phyloP scores from a whole-genome alignment of 2,113 vertebrate species.

The Carassius carassius region DNA sequence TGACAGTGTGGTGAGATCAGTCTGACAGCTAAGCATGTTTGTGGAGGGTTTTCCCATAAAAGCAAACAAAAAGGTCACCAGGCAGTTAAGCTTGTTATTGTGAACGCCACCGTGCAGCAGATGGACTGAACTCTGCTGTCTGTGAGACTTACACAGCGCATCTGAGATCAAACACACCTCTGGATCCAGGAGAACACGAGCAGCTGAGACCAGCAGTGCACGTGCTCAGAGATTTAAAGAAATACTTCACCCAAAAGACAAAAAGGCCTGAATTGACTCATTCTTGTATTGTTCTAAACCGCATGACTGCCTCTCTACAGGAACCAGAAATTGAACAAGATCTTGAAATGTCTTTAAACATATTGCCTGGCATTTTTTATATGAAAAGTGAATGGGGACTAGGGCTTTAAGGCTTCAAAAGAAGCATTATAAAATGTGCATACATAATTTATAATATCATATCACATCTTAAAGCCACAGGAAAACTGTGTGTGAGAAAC shows the following conservation, averaged over 20 bases:
- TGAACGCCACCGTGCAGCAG: conserved; percentile 15
- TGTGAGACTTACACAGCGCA: not conserved
- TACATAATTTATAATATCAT: not conserved
- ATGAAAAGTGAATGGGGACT: not conserved
- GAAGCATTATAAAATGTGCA: not conserved
- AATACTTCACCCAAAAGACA: not conserved
- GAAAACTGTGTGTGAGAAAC: not conserved
- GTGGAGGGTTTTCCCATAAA: conserved; percentile 25
- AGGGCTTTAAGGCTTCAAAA: not conserved
- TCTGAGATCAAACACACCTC: conserved; percentile 42
- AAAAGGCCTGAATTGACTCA: not conserved
- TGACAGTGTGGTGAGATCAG: conserved; percentile 58
- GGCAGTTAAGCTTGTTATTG: conserved; percentile 49
- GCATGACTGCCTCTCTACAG: not conserved
- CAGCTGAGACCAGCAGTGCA: not conserved
- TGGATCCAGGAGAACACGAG: conserved; percentile 4
- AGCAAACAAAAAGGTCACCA: conserved; percentile 56
- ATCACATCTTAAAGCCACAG: not conserved
- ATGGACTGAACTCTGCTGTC: conserved; percentile 44
- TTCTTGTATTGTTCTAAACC: not conserved
- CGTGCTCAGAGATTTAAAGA: not conserved
- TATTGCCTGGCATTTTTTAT: not conserved
- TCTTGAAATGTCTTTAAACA: not conserved
- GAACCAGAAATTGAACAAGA: not conserved
- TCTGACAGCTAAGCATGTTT: conserved; percentile 44